Base-by-base conservation (phyloP, 2,113 vertebrate species). In the Progne subis region DNA sequence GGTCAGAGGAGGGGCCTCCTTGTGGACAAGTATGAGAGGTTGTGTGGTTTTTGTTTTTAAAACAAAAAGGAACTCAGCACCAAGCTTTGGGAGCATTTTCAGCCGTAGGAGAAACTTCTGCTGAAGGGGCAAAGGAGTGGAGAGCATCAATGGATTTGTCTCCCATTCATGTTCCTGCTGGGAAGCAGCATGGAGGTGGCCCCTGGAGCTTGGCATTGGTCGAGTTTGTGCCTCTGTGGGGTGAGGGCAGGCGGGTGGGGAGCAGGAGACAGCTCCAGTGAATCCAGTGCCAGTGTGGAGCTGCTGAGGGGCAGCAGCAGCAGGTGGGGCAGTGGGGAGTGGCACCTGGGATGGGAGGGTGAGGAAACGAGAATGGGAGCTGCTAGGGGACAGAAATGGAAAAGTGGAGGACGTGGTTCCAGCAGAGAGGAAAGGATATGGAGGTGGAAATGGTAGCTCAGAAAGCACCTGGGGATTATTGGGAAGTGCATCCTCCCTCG, bases 271-370 rank as follows among this genome's bases (percentile, higher is more conserved):
- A 26, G 47, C 26, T 34, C 15, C 43, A 31, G 8, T 18, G 61
- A 5, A 6, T 70, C 3, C 57, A 34, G 49, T 26, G 64, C 29
- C 39, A 14, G 1, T 9, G 44, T 5, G 59, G 69, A 87, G n/a
- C 47, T 57, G 57, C 43, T 44, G 28, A 56, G 57, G 18, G 57
- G 37, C 81, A 65, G 82, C 37, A 77, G 49, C 31, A 65, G 50
- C 25, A 39, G 43, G 14, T 18, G 32, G 9, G 7, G 46, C 39
- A 29, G 18, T 68, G n/a, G 64, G 64, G 44, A n/a, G 47, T 26
- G 52, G 34, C 39, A 74, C 29, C 8, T 0, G 6, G 41, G 26
- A 6, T 25, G 1, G 0, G 1, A 53, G 53, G 18, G 3, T n/a
- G 71, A 70, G 61, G 61, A 29, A 60, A 24, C 1, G 8, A 44